Base-by-base conservation (phyloP, 2,797 vertebrate species). In the Anabacerthia variegaticeps region DNA sequence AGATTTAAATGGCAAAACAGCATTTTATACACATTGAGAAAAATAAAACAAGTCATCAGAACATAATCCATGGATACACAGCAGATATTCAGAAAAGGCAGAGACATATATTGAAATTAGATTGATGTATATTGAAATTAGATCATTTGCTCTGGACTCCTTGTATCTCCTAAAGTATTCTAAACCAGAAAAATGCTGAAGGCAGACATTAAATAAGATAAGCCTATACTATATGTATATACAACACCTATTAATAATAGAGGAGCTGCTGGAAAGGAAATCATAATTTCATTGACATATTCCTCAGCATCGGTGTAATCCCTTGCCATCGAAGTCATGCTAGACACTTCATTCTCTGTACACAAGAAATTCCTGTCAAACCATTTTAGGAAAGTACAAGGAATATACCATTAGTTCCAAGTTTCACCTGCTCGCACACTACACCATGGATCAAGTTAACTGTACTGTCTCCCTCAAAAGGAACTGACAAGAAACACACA, bases 11-110 rank as follows among this genome's bases (percentile, higher is more conserved):
- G 71, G 36, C 30, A 74, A 90, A 72, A 27, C 9, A 77, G 58
- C 9, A 66, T 43, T 54, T 95, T 81, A 79, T 55, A 79, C 15
- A n/a, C 0, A 0, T 20, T 82, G 73, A 72, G 39, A 43, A 94
- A 89, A 91, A 80, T 18, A 86, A 78, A 91, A 71, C 24, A 91
- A 94, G 85, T 71, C 19, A 82, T 46, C 41, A 77, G 59, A 79
- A 88, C 1, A 3, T 7, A 71, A 93, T 39, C 24, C n/a, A 87
- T 68, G 14, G 92, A 83, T 73, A 79, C 37, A 88, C 68, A 91
- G n/a, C 3, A 74, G 44, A 81, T 63, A 80, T 46, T 77, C 67
- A 88, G 68, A 92, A 91, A 84, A 90, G 77, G 19, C 48, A 88
- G 43, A 18, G 75, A 81, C 5, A n/a, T 58, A 75, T 14, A 82